Conservation (phyloP, 2,888 invertebrate species). For the Acleris sparsana region DNA sequence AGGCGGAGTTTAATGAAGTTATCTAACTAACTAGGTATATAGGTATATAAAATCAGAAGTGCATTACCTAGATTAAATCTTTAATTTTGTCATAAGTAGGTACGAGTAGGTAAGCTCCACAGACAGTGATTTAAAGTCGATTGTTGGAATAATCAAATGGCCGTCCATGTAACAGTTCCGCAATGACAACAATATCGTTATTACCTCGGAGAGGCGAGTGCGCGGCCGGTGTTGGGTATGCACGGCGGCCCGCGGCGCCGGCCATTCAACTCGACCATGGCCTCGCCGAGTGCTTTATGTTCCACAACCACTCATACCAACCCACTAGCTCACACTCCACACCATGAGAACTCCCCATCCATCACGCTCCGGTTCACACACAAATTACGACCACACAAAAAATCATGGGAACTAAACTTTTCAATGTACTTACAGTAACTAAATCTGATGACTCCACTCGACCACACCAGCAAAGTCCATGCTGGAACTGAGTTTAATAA, state of each 20-base stretch:
- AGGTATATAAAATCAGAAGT: too few relatives aligned
- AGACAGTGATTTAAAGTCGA: not conserved
- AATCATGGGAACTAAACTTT: slow-evolving; percentile 38
- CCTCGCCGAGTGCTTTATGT: slow-evolving; percentile 48
- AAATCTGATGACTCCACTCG: slow-evolving; percentile 43
- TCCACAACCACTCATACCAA: slow-evolving; percentile 21
- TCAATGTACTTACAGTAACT: slow-evolving; percentile 51
- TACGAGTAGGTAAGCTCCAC: too few relatives aligned
- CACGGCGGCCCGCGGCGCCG: slow-evolving; percentile 52
- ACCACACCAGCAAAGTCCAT: slow-evolving; percentile 60
- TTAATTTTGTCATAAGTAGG: too few relatives aligned
- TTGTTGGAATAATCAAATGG: slow-evolving; percentile 1
- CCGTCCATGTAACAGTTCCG: slow-evolving; percentile 55
- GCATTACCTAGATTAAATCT: too few relatives aligned
- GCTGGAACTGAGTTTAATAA: slow-evolving; percentile 63
- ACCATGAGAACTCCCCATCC: slow-evolving; percentile 33
- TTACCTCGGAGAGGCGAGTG: slow-evolving; percentile 74
- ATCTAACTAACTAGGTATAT: too few relatives aligned
- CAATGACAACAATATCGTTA: slow-evolving; percentile 69
- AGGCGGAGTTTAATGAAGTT: too few relatives aligned
- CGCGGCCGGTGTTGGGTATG: slow-evolving; percentile 44
- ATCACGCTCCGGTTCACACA: slow-evolving; percentile 47
- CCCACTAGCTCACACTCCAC: slow-evolving; percentile 40
- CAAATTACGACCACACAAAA: slow-evolving; percentile 42
- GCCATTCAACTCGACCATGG: slow-evolving; percentile 76